Percentiles rank a stretch among this genome's conserved stretches.
phyloP scores from a whole-genome alignment of 2,797 vertebrate genomes.

The Acrocephalus scirpaceus region DNA sequence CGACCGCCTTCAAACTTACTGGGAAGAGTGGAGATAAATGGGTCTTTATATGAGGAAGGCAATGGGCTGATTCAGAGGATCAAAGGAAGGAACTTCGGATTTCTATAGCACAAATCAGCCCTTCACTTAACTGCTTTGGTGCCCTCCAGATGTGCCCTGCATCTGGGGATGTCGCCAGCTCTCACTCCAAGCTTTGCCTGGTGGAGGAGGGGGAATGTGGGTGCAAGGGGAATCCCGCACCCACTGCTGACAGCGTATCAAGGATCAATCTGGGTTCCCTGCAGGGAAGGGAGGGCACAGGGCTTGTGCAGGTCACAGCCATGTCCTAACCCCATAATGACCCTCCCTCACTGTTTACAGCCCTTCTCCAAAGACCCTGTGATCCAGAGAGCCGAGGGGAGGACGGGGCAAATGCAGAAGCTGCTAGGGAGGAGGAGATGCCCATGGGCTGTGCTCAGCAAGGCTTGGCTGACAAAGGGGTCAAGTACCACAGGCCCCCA shows the following conservation, averaged over 20 bases:
- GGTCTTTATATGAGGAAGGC: conserved; percentile 36
- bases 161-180: neutral
- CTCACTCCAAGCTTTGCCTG: neutral
- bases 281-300: neutral
- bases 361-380: neutral
- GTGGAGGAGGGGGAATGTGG: neutral
- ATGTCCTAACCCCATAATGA: neutral
- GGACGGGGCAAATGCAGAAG: fast-evolving
- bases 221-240: neutral
- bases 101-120: conserved; percentile 45
- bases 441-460: neutral
- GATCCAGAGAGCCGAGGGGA: neutral
- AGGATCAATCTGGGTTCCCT: neutral
- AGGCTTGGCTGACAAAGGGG: fast-evolving
- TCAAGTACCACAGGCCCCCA: neutral
- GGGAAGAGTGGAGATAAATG: conserved; percentile 34
- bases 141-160: conserved; percentile 37
- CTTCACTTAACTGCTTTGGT: conserved; percentile 54
- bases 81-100: conserved; percentile 43
- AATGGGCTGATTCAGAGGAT: conserved; percentile 59
- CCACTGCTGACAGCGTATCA: fast-evolving
- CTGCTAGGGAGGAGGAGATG: neutral
- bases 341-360: neutral
- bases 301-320: neutral
- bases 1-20: conserved; percentile 27